phyloP scores from a whole-genome alignment of 2,797 vertebrate genomes.

The Galaxias olidus region DNA sequence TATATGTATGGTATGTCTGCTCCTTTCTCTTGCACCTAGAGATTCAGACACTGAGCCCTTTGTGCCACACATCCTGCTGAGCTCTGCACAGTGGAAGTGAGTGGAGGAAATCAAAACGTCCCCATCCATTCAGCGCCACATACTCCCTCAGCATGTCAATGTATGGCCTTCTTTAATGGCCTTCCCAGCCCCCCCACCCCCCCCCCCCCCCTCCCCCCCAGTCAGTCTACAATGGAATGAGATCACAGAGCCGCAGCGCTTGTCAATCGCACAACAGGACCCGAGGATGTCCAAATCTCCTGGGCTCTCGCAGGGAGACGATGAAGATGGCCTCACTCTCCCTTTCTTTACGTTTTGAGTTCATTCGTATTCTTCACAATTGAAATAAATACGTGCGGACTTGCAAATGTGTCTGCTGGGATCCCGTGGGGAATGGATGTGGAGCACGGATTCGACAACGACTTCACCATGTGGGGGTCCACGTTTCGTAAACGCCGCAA shows the following conservation, averaged over 20 bases:
- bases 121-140: conserved; percentile 48
- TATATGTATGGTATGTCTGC: conserved; percentile 28
- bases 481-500: conserved; percentile 18
- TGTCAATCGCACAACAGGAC: conserved; percentile 66
- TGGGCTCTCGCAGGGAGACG: conserved; percentile 40
- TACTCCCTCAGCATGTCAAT: conserved; percentile 63
- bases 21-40: conserved; percentile 53
- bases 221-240: conserved; percentile 54
- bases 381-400: conserved; percentile 29
- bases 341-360: background rate
- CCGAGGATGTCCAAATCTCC: conserved; percentile 44
- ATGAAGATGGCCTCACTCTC: conserved; percentile 13
- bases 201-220: conserved; percentile 33
- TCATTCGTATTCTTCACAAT: conserved; percentile 26
- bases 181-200: conserved; percentile 46
- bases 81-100: conserved; percentile 40
- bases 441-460: conserved; percentile 18
- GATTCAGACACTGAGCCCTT: conserved; percentile 64
- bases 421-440: background rate
- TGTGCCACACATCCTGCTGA: conserved; percentile 49
- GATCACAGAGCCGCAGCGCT: conserved; percentile 53
- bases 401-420: conserved; percentile 2
- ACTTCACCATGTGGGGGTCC: conserved; percentile 31
- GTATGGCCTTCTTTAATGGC: conserved; percentile 62
- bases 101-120: conserved; percentile 57